Evolutionary conservation across 2,888 invertebrate genomes (phyloP).

Genomic region (Melanostoma scalare): DNA sequence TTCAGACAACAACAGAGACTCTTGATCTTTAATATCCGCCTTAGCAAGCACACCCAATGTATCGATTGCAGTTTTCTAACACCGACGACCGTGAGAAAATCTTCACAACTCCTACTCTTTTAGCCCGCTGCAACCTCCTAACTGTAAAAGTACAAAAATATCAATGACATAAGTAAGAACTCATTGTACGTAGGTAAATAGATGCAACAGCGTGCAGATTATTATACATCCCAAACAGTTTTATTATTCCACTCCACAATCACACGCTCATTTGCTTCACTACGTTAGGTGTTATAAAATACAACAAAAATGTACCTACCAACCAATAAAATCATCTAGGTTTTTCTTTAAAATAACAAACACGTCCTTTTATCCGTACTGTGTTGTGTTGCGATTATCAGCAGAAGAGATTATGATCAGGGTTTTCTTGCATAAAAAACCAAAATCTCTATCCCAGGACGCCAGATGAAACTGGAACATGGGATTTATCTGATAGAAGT

Average conservation of each 20-base stretch:
- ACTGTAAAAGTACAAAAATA: constrained; percentile 1
- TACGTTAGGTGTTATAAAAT: constrained; percentile 48
- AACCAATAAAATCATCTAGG: constrained; percentile 19
- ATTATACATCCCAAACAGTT: constrained; percentile 30
- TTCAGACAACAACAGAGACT: no score
- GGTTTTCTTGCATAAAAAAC: constrained; percentile 35
- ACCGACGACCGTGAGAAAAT: constrained; percentile 31
- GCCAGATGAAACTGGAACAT: constrained; percentile 52
- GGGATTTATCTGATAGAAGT: constrained; percentile 40
- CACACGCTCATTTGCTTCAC: neutral
- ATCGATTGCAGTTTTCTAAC: no score
- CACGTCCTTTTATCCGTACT: constrained; percentile 13
- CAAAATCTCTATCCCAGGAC: constrained; percentile 31
- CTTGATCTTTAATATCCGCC: no score
- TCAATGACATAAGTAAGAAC: constrained; percentile 21
- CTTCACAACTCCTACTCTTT: constrained; percentile 1
- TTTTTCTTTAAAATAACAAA: constrained; percentile 53
- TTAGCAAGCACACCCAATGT: no score
- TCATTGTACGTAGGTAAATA: constrained; percentile 6
- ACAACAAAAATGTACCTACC: constrained; percentile 10
- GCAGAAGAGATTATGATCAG: constrained; percentile 49
- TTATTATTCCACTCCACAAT: constrained; percentile 50
- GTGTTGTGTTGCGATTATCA: constrained; percentile 30
- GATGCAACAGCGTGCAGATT: constrained; percentile 49
- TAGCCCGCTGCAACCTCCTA: constrained; percentile 11